Evolutionary conservation across 2,797 vertebrate species (phyloP), one percentile per base, ranked within the genome.

Genomic region (Chelon auratus): DNA sequence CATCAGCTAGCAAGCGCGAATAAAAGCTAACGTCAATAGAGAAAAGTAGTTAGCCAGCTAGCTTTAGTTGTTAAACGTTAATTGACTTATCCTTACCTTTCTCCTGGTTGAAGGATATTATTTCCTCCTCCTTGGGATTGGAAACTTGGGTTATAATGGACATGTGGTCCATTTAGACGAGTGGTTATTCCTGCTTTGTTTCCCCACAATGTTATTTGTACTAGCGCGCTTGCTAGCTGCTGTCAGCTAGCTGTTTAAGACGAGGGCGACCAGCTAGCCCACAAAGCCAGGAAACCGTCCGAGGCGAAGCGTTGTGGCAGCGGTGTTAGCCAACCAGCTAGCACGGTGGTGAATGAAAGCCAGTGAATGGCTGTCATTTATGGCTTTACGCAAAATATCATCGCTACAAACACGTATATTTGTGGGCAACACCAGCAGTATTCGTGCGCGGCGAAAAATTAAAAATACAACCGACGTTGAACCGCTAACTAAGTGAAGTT

Each of bases 101-200:
- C 48, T 95, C 95, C 73, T 95, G 94, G 81, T 93, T 94, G 75
- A 94, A 92, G 39, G 94, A 93, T 71, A 94, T 94, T 87, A 96
- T 94, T 93, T 97, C 97, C 93, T 99, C 97, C 95, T 99, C 97
- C 95, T 97, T 98, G 66, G 97, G 96, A 93, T 98, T 97, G 91
- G 96, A 96, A 94, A 98, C 96, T 93, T 99, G 97, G 91, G 97
- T 98, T 95, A 98, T 98, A 92, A 98, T 97, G 95, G 97, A 97
- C 95, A 96, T 97, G 95, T 96, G 95, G 97, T 98, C 97, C 97
- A 99, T 99, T 96, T 94, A 94, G 93, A 87, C 91, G 85, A 87
- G 84, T 91, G 82, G 54, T 72, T 89, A 71, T 78, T 87, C 87
- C 84, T 78, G 62, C 69, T 80, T 77, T 73, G 59, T 66, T 80